Conservation (phyloP, 2,888 invertebrate genomes). For the Lepidonotus clava region DNA sequence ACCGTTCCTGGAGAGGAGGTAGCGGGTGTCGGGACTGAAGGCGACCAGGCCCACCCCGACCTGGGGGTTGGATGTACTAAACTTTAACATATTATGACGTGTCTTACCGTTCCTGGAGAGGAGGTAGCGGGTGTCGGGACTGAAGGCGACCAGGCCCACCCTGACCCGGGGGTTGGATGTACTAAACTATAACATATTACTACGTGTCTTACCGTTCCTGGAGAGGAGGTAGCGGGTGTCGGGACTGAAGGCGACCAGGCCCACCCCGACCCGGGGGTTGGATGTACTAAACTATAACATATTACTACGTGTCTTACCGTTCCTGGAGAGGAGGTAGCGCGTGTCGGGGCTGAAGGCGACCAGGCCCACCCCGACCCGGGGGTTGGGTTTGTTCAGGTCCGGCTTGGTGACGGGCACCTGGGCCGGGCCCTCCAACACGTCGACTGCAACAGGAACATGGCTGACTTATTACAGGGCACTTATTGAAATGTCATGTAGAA, state of each 20-base stretch:
- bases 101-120: conserved; percentile 77
- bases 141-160: conserved; percentile 76
- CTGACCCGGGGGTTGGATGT: conserved; percentile 79
- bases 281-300: conserved; percentile 78
- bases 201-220: conserved; percentile 76
- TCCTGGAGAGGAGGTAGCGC: conserved; percentile 78
- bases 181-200: too few species aligned
- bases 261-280: conserved; percentile 79
- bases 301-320: too few species aligned
- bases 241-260: conserved; percentile 75
- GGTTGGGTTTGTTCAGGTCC: conserved; percentile 77
- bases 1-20: conserved; percentile 79
- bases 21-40: conserved; percentile 79
- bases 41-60: conserved; percentile 76
- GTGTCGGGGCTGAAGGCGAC: conserved; percentile 78
- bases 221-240: conserved; percentile 79
- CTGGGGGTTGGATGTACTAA: conserved; percentile 78
- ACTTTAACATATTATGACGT: too few species aligned
- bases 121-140: conserved; percentile 78
- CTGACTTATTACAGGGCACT: too few species aligned
- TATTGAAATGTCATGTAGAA: too few species aligned
- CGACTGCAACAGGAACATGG: conserved; percentile 59
- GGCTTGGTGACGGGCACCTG: conserved; percentile 75
- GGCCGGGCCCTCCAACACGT: conserved; percentile 56
- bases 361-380: conserved; percentile 78